Conservation (phyloP, 1,140 invertebrate species). For the Cephus cinctus region DNA sequence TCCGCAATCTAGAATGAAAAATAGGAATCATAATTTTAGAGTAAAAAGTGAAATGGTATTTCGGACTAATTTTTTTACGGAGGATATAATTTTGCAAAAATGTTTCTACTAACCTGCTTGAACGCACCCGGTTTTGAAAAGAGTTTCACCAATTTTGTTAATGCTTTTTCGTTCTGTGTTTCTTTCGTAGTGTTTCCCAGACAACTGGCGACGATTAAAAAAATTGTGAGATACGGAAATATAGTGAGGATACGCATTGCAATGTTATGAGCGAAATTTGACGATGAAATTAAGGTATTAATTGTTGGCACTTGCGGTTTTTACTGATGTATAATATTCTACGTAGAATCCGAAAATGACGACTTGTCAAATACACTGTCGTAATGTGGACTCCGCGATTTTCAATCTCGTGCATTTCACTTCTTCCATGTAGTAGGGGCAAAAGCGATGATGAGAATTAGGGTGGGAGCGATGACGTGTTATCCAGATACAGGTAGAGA, state of each 20-base stretch:
- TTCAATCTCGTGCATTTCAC: too few species aligned
- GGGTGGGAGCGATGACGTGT: too few species aligned
- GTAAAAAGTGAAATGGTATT: not conserved
- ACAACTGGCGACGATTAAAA: not conserved
- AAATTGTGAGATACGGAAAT: too few species aligned
- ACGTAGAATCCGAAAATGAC: too few species aligned
- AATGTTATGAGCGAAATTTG: too few species aligned
- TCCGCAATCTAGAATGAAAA: conserved; percentile 35
- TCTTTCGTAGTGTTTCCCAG: conserved; percentile 23
- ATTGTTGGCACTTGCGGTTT: not conserved
- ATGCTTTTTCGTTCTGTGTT: conserved; percentile 32
- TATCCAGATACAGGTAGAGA: too few species aligned
- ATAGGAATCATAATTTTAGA: conserved; percentile 1
- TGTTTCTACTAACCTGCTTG: conserved; percentile 34
- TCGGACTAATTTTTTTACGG: not conserved
- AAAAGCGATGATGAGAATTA: too few species aligned
- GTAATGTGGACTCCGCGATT: too few species aligned
- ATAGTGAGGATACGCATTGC: too few species aligned
- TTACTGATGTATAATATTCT: not conserved
- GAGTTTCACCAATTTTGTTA: conserved; percentile 51
- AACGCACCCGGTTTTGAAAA: conserved; percentile 54
- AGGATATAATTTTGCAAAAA: not conserved
- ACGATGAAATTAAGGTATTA: not conserved
- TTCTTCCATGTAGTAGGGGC: too few species aligned
- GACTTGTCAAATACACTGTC: too few species aligned